Evolutionary conservation across 2,888 invertebrate genomes (phyloP), one percentile per base, ranked within the genome.

Genomic region (Nemapogon koenigi): DNA sequence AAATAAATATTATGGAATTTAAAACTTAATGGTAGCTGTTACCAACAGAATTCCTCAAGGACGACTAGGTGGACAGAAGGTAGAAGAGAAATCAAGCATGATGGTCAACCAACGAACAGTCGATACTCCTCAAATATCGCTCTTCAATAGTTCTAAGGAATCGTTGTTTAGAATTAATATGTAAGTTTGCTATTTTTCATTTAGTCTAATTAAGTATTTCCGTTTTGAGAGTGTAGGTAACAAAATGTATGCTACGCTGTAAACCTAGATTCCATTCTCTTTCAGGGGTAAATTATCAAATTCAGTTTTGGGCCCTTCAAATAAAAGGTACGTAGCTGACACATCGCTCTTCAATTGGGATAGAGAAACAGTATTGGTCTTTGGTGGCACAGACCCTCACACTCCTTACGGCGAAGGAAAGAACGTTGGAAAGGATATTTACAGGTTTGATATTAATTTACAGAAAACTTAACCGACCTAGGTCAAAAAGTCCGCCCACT

Each of bases 381-480:
- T 89, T 50, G 89, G 88, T 3, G 89, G 89, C 2, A 80, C 84
- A 16, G 86, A 89, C 59, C 86, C 86, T 3, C 85, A 85, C 49
- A 69, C 67, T 10, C 57, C 76, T 3, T 84, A 82, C 46, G 84
- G 83, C 1, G 47, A 63, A 1, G 72, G 72, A 0, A 70, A 76
- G 15, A 86, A 86, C 45, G 81, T 81, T 2, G 88, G 86, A 4
- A 84, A 82, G 51, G 82, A 84, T 51, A 84, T 89, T 43, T 71
- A 57, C 50, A 71, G 71, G 76, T 73, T n/a, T n/a, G n/a, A n/a
- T n/a, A n/a, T n/a, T n/a, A n/a, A n/a, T n/a, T n/a, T n/a, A n/a
- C n/a, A n/a, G n/a, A n/a, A n/a, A n/a, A n/a, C n/a, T n/a, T n/a
- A n/a, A n/a, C n/a, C n/a, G n/a, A n/a, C n/a, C n/a, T n/a, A n/a